Evolutionary conservation across 2,888 invertebrate species (phyloP).

Genomic region (Ypsolopha sequella): DNA sequence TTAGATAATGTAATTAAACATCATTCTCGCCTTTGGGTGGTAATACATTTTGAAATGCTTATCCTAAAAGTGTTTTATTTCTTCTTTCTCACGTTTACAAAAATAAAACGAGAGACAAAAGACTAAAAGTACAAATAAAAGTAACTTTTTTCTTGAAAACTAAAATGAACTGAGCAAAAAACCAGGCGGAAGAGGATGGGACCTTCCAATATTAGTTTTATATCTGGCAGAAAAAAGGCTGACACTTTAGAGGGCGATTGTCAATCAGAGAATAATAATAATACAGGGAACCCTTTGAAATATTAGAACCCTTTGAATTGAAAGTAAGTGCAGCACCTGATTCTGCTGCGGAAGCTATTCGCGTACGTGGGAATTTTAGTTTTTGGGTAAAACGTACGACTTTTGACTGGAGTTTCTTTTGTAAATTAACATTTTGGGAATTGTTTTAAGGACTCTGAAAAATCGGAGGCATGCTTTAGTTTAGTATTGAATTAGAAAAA

Average conservation of each 20-base stretch:
- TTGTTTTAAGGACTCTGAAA: no score
- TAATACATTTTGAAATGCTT: conserved; percentile 31
- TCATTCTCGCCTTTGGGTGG: conserved; percentile 57
- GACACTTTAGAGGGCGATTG: conserved; percentile 59
- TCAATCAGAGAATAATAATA: conserved; percentile 63
- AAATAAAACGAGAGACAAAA: conserved; percentile 16
- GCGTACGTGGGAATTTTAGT: conserved; percentile 55
- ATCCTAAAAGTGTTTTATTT: conserved; percentile 26
- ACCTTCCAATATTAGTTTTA: conserved; percentile 70
- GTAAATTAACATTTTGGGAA: not conserved
- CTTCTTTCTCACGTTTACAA: conserved; percentile 14
- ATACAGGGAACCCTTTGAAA: conserved; percentile 55
- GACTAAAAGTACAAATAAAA: conserved; percentile 52
- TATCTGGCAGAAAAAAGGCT: conserved; percentile 58
- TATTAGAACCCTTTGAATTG: conserved; percentile 54
- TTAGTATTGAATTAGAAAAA: no score
- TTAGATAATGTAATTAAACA: conserved; percentile 57
- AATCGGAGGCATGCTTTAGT: no score
- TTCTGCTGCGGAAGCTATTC: conserved; percentile 53
- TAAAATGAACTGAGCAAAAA: conserved; percentile 53
- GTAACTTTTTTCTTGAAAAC: conserved; percentile 43
- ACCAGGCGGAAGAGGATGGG: conserved; percentile 67
- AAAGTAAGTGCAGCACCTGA: conserved; percentile 44
- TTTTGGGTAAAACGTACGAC: conserved; percentile 7
- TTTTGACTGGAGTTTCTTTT: not conserved